Conservation (phyloP, 2,888 invertebrate species). For the Polyploca ridens region DNA sequence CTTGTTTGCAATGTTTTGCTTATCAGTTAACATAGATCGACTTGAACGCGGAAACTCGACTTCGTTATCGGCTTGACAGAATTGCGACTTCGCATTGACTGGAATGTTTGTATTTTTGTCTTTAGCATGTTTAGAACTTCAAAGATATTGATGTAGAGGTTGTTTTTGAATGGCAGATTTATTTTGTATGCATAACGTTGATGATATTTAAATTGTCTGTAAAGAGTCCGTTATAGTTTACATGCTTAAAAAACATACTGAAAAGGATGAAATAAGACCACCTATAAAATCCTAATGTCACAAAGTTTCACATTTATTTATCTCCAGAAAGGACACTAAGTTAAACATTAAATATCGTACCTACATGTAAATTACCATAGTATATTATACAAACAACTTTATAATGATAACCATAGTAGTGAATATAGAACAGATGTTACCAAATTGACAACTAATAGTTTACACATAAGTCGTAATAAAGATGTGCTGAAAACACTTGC, state of each 20-base stretch:
- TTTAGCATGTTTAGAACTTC: neutral
- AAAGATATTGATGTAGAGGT: neutral
- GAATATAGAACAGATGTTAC: neutral
- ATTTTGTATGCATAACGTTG: neutral
- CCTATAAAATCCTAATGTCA: no score
- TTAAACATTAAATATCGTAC: no score
- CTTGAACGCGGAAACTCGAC: slow-evolving; percentile 53
- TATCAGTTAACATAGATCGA: slow-evolving; percentile 59
- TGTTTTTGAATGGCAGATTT: neutral
- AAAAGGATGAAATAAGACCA: no score
- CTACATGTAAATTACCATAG: no score
- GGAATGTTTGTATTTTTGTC: slow-evolving; percentile 22
- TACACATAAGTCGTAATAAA: neutral
- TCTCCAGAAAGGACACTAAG: no score
- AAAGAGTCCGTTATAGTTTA: no score
- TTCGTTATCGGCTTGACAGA: slow-evolving; percentile 46
- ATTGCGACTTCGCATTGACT: slow-evolving; percentile 43
- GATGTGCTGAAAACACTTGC: neutral
- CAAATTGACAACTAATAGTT: neutral
- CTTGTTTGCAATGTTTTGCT: slow-evolving; percentile 37
- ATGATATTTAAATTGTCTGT: neutral
- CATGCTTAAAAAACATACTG: no score
- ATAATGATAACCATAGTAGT: no score
- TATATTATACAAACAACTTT: no score
- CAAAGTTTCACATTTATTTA: no score